phyloP scores from a whole-genome alignment of 1,140 invertebrate species.

The Apis florea region DNA sequence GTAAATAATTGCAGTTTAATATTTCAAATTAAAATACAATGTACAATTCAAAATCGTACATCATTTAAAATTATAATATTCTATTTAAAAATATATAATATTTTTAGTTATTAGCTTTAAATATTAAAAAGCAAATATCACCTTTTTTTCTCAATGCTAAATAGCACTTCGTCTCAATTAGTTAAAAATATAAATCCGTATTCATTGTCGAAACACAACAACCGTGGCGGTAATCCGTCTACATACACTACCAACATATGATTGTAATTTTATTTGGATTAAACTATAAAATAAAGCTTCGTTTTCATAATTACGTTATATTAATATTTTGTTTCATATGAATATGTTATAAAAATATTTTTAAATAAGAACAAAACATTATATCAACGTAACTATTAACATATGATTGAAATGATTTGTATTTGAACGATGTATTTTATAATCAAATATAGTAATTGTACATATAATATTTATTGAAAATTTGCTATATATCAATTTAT shows the following conservation, averaged over 20 bases:
- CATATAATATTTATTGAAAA: neutral
- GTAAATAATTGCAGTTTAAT: neutral
- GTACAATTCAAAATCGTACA: neutral
- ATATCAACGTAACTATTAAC: neutral
- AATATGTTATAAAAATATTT: neutral
- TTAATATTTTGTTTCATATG: neutral
- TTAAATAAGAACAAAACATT: no score
- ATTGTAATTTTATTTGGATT: slow-evolving; percentile 37
- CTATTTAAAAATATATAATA: slow-evolving; percentile 1
- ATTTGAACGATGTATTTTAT: neutral
- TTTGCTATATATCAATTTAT: neutral
- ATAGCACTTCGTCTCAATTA: slow-evolving; percentile 37
- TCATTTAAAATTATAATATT: neutral
- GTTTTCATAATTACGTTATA: slow-evolving; percentile 13
- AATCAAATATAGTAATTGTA: neutral
- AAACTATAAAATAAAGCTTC: slow-evolving; percentile 43
- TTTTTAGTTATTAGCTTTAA: neutral
- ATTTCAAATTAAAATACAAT: neutral
- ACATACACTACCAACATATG: slow-evolving; percentile 48
- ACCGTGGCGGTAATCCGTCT: slow-evolving; percentile 47
- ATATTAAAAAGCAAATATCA: slow-evolving; percentile 17
- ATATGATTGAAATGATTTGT: neutral
- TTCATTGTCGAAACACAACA: slow-evolving; percentile 32
- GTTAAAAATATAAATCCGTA: slow-evolving; percentile 38
- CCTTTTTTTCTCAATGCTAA: slow-evolving; percentile 38